These are phyloP conservation scores for Tetramorium parvispinum DNA, from an alignment of 1,140 invertebrate genomes.

Conservation along the genomic window DNA sequence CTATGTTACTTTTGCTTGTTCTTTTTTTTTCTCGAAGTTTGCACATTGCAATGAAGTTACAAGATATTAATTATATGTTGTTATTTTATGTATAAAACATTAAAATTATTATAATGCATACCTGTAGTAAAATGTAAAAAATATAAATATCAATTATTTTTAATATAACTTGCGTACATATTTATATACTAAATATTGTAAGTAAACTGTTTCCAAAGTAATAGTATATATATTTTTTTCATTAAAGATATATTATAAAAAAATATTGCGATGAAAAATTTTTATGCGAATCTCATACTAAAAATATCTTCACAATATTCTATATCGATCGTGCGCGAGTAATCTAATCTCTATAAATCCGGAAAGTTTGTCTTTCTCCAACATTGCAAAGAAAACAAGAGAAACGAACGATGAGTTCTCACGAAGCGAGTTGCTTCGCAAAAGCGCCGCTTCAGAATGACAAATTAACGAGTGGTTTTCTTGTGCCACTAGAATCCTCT, in stretches of 20 bases:
- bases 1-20: background rate
- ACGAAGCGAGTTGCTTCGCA: conserved; percentile 23
- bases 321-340: background rate
- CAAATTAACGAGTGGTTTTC: conserved; percentile 78
- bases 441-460: conserved; percentile 63
- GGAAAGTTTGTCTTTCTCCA: conserved; percentile 42
- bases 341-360: conserved; percentile 45
- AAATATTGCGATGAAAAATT: background rate
- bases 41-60: background rate
- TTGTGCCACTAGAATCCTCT: conserved; percentile 58
- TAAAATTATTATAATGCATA: background rate
- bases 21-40: background rate
- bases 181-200: background rate
- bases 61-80: background rate
- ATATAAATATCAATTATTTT: no score
- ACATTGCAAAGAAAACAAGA: conserved; percentile 40
- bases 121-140: background rate
- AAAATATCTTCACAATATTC: background rate
- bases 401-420: conserved; percentile 40
- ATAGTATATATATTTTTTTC: background rate
- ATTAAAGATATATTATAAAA: background rate
- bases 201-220: background rate
- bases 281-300: background rate
- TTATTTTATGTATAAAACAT: background rate
- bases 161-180: background rate